phyloP scores from a whole-genome alignment of 1,140 invertebrate species.

The Cepaea nemoralis region DNA sequence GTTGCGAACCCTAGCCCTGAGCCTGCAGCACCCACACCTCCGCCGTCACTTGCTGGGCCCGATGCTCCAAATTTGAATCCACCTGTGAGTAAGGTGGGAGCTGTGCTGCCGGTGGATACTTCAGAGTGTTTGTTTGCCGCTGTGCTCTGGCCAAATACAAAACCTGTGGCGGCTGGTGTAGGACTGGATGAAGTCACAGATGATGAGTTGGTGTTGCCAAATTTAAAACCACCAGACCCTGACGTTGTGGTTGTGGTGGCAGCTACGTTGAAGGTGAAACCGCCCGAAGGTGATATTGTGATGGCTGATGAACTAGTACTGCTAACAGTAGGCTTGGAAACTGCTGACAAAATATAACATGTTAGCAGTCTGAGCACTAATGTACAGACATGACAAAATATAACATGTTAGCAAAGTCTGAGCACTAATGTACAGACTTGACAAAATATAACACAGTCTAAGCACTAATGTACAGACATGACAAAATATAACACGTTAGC shows the following conservation, averaged over 20 bases:
- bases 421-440: too few species aligned
- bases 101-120: not conserved
- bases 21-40: not conserved
- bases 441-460: too few species aligned
- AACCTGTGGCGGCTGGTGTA: conserved; percentile 2
- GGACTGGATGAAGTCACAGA: not conserved
- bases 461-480: too few species aligned
- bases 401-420: too few species aligned
- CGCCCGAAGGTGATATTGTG: conserved; percentile 14
- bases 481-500: too few species aligned
- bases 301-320: conserved; percentile 6
- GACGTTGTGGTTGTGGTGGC: conserved; percentile 14
- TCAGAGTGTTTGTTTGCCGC: not conserved
- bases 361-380: too few species aligned
- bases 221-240: conserved; percentile 34
- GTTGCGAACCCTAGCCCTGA: not conserved
- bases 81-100: not conserved
- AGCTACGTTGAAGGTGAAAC: conserved; percentile 21
- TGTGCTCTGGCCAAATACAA: conserved; percentile 31
- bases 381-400: too few species aligned
- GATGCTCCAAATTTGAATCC: conserved; percentile 24
- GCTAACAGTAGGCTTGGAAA: conserved; percentile 5
- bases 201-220: conserved; percentile 14
- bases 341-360: not conserved
- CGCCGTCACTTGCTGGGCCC: not conserved